Evolutionary conservation across 2,888 invertebrate species (phyloP), one percentile per base, ranked within the genome.

Genomic region (Ametastegia equiseti): DNA sequence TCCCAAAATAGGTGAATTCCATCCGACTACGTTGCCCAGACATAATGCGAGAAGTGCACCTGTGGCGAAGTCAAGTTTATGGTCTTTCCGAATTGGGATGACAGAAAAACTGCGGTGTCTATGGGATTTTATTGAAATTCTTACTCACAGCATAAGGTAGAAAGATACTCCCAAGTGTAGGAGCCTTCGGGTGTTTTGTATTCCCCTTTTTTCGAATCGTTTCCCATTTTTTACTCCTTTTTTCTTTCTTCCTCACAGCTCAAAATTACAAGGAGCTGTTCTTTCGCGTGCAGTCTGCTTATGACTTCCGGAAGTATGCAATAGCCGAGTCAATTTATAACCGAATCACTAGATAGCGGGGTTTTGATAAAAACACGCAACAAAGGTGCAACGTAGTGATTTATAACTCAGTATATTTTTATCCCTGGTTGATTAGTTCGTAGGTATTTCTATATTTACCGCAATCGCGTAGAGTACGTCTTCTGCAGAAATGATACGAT

Each of bases 1-100:
- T 5, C 86, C 83, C 15, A 86, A 83, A 36, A 84, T 87, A 65
- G 88, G 88, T 27, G 88, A 87, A 42, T 85, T 86, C 89, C 89
- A 89, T 78, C 88, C 89, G 15, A 86, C 30, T 2, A 86, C 65
- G 33, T 82, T 82, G 11, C 89, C 89, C 27, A 85, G 65, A 69
- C 84, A 84, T 60, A 86, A 84, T 39, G 11, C 5, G 15, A 60
- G 3, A 11, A 78, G 19, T 6, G 39, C 33, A 45, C 78, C 60
- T 78, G 60, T n/a, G n/a, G n/a, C n/a, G n/a, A n/a, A n/a, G 6
- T 33, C 27, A 45, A 13, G 45, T 45, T 23, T 23, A 30, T 4
- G 2, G 71, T 2, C 15, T 47, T 45, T 13, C 15, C 15, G 30
- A 27, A 6, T 27, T 1, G 5, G 27, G 15, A 67, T 6, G 39